phyloP scores from a whole-genome alignment of 2,113 vertebrate genomes.

The Ramphastos sulfuratus region DNA sequence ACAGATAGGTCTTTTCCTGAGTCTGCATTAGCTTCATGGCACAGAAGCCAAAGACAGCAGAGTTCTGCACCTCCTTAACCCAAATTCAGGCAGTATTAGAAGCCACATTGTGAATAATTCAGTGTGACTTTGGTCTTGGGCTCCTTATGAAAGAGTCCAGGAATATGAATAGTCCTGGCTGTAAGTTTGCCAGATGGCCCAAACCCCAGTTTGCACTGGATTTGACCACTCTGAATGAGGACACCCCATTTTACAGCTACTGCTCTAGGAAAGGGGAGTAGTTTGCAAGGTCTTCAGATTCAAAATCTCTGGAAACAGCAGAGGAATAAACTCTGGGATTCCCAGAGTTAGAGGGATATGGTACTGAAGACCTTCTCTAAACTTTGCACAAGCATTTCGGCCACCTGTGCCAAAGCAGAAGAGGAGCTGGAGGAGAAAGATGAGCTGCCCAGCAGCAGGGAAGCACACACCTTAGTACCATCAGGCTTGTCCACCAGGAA shows the following conservation, averaged over 20 bases:
- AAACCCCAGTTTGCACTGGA: background rate
- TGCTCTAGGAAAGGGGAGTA: background rate
- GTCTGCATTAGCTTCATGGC: background rate
- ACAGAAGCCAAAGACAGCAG: background rate
- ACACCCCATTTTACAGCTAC: background rate
- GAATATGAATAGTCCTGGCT: background rate
- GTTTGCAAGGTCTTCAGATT: background rate
- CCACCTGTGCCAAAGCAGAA: background rate
- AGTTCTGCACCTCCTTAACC: background rate
- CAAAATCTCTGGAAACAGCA: background rate
- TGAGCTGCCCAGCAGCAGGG: background rate
- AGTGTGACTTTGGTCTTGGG: background rate
- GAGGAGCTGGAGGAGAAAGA: background rate
- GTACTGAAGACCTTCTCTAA: background rate
- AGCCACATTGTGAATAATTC: background rate
- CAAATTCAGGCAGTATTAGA: background rate
- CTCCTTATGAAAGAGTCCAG: background rate
- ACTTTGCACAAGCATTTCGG: background rate
- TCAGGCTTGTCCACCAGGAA: conserved; percentile 95
- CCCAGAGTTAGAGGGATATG: background rate
- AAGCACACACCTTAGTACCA: conserved; percentile 84
- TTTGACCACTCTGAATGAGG: background rate
- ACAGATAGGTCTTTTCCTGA: background rate
- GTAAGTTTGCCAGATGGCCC: background rate
- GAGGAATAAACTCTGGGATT: background rate